Conservation (phyloP, 2,888 invertebrate genomes). For the Tridacna gigas region DNA sequence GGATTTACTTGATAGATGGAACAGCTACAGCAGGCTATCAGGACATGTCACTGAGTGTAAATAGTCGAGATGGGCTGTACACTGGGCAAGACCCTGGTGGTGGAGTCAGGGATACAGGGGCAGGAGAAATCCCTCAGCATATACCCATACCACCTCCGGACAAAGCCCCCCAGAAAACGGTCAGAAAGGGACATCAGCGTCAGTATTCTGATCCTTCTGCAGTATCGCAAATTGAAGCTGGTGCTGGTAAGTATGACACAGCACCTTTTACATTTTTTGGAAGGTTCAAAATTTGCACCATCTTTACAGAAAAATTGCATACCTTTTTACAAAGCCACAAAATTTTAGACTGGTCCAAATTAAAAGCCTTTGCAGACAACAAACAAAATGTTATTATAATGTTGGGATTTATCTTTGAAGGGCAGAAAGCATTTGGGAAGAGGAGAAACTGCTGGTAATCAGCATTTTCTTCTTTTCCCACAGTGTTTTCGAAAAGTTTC, state of each 20-base stretch:
- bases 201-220: conserved; percentile 73
- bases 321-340: background rate
- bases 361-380: too few relatives aligned
- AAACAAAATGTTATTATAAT: too few relatives aligned
- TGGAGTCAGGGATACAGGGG: conserved; percentile 31
- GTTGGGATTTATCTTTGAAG: too few relatives aligned
- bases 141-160: conserved; percentile 61
- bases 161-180: conserved; percentile 43
- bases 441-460: too few relatives aligned
- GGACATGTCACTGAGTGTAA: conserved; percentile 67
- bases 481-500: too few relatives aligned
- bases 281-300: too few relatives aligned
- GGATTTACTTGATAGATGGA: conserved; percentile 40
- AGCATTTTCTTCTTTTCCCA: too few relatives aligned
- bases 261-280: too few relatives aligned
- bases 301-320: too few relatives aligned
- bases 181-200: conserved; percentile 58
- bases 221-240: conserved; percentile 59
- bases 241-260: conserved; percentile 53
- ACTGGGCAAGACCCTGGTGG: conserved; percentile 62
- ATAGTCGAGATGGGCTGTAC: conserved; percentile 63
- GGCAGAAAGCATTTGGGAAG: too few relatives aligned
- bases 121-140: conserved; percentile 36
- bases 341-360: background rate
- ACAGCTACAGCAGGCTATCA: conserved; percentile 48